Conservation (phyloP, 2,797 vertebrate genomes). For the Eospalax fontanierii region DNA sequence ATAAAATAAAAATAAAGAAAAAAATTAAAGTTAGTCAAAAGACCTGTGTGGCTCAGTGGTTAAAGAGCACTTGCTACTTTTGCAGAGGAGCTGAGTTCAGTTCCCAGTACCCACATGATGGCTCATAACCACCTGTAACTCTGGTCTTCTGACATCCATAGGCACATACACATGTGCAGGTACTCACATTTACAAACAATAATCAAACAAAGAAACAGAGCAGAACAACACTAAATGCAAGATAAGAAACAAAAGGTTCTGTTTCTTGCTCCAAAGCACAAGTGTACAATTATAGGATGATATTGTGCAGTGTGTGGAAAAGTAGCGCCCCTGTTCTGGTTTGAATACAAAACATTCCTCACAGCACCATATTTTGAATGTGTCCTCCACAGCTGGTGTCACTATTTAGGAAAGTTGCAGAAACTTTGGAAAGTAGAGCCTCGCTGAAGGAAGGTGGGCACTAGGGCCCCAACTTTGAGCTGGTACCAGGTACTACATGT, state of each 20-base stretch:
- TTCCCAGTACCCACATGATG: no score
- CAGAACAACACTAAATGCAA: conserved; percentile 3
- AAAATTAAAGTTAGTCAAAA: no score
- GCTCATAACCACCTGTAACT: no score
- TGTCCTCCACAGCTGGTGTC: not conserved
- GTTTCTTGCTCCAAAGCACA: not conserved
- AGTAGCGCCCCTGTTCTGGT: not conserved
- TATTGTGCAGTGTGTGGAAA: not conserved
- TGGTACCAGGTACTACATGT: no score
- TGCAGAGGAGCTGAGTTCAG: no score
- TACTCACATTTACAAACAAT: no score
- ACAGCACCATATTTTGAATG: not conserved
- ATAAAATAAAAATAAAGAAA: no score
- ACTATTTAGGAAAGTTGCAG: not conserved
- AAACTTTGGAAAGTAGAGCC: not conserved
- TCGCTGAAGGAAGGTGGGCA: not conserved
- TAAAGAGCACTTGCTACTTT: no score
- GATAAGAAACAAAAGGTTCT: not conserved
- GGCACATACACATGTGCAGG: no score
- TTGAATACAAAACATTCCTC: not conserved
- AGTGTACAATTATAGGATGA: not conserved
- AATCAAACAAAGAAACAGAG: not conserved
- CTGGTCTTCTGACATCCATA: no score
- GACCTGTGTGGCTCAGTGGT: no score
- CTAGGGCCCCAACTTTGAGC: not conserved